phyloP scores from a whole-genome alignment of 2,113 vertebrate genomes.

The Dasyurus viverrinus region DNA sequence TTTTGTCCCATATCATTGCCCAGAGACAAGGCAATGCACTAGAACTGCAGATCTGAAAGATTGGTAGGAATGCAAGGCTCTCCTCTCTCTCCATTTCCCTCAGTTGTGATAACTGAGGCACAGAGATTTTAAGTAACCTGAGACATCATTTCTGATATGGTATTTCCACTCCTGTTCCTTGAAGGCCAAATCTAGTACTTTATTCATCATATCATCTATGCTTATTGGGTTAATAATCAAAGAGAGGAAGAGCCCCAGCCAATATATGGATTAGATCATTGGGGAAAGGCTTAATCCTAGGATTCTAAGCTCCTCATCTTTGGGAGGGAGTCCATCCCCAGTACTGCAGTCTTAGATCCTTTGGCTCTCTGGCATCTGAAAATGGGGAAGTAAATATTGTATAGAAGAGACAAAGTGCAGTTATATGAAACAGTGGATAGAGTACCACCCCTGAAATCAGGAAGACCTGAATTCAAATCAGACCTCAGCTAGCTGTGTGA shows the following conservation, averaged over 20 bases:
- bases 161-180: neutral
- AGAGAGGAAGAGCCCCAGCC: neutral
- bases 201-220: neutral
- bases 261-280: neutral
- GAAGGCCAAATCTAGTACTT: neutral
- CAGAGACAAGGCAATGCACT: neutral
- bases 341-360: too few species aligned
- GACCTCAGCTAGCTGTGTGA: too few species aligned
- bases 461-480: too few species aligned
- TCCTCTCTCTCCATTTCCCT: neutral
- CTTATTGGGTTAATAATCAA: too few species aligned
- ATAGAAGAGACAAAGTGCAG: neutral
- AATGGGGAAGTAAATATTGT: neutral
- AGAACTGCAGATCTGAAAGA: neutral
- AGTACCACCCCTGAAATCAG: too few species aligned
- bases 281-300: too few species aligned
- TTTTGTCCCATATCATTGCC: neutral
- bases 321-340: too few species aligned
- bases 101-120: too few species aligned
- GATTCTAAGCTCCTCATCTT: neutral
- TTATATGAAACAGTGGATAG: too few species aligned
- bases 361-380: too few species aligned
- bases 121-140: too few species aligned
- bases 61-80: neutral
- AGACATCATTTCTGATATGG: neutral